These are phyloP conservation scores for Papilio aristodemus DNA, from an alignment of 1,140 invertebrate species.

Conservation along the genomic window DNA sequence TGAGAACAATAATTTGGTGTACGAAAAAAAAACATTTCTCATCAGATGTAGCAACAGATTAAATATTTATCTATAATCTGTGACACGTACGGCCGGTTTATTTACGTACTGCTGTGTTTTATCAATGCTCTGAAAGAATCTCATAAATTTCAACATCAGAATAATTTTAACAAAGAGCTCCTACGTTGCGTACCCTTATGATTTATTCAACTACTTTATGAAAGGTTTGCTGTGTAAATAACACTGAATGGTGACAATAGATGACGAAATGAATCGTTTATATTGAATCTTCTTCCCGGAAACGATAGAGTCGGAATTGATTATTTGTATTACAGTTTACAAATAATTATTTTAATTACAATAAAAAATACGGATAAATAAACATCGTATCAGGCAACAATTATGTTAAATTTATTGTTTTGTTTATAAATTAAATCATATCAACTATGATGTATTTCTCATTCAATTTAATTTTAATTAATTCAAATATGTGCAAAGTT, in stretches of 20 bases:
- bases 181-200: not conserved
- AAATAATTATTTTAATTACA: not conserved
- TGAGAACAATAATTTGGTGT: too few species aligned
- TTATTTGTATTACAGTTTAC: not conserved
- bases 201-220: constrained; percentile 14
- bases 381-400: not conserved
- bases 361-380: not conserved
- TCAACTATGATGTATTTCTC: too few species aligned
- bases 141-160: constrained; percentile 8
- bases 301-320: constrained; percentile 5
- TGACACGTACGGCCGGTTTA: not conserved
- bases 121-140: not conserved
- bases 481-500: too few species aligned
- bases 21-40: not conserved
- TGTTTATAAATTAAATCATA: too few species aligned
- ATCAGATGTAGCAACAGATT: not conserved
- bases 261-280: not conserved
- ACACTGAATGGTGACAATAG: not conserved
- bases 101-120: constrained; percentile 1
- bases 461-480: too few species aligned
- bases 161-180: not conserved
- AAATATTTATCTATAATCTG: constrained; percentile 3
- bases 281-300: not conserved
- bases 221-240: constrained; percentile 6
- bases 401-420: too few species aligned